A percentile compares a stretch with the other conserved stretches of the same genome.
phyloP scores from a whole-genome alignment of 2,888 invertebrate genomes.

The Busseola fusca region DNA sequence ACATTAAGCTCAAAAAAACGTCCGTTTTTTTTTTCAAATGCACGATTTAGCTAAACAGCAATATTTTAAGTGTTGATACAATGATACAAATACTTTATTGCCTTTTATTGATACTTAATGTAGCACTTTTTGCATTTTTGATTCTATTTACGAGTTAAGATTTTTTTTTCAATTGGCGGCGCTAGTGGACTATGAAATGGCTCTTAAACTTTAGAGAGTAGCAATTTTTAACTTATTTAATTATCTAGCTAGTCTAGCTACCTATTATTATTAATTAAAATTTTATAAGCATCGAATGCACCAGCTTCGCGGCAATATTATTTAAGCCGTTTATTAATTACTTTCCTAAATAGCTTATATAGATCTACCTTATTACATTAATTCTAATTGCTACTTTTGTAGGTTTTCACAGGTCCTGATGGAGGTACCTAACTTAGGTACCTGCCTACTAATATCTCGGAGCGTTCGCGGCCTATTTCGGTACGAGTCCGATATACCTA shows the following conservation, averaged over 20 bases:
- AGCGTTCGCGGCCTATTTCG: background rate
- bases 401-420: slow-evolving; percentile 1
- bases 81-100: too few species aligned
- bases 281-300: background rate
- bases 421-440: background rate
- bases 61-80: too few species aligned
- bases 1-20: too few species aligned
- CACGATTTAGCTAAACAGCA: too few species aligned
- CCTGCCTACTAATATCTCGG: slow-evolving; percentile 1
- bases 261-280: background rate
- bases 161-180: too few species aligned
- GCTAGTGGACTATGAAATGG: too few species aligned
- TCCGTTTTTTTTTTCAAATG: too few species aligned
- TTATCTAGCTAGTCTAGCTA: background rate
- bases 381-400: background rate
- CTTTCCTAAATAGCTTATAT: background rate
- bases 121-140: too few species aligned
- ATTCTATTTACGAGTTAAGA: too few species aligned
- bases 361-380: background rate
- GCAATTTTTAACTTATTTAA: background rate
- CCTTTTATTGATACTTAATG: too few species aligned
- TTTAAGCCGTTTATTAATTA: background rate
- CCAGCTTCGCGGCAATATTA: background rate
- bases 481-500: background rate
- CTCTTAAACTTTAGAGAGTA: background rate